Base-by-base conservation (phyloP, 2,113 vertebrate species). In the Motacilla tschutschensis region DNA sequence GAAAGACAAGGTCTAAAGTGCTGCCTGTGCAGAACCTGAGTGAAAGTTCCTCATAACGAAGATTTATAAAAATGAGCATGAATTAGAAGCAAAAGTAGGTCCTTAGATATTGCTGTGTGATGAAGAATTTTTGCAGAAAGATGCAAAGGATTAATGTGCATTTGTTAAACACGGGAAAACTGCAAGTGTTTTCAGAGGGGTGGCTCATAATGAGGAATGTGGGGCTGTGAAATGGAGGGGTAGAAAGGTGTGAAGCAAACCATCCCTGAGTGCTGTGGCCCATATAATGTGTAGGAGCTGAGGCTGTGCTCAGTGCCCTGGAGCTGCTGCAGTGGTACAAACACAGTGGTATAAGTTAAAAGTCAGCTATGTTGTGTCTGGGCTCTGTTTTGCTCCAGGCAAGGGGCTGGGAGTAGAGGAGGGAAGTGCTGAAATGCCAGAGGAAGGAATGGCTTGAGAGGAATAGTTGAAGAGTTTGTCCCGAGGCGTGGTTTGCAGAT, bases 401-500 rank as follows among this genome's bases (percentile, higher is more conserved):
- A 48, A 75, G 22, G 65, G 64, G 15, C 57, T 62, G 28, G 55
- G 24, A 40, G 36, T 67, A 47, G 40, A 9, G 17, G 26, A 44
- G 33, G 44, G 44, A 59, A 65, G 21, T 8, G 4, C 22, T 91
- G 46, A 62, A 64, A 57, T 83, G 40, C 51, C 40, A 25, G 18
- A 17, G 19, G 17, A 74, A 74, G 48, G 47, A 73, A 78, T 53
- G 66, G 41, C 31, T n/a, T n/a, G 41, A 54, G 60, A 54, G 33
- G 20, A 28, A 62, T 17, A 70, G 29, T 50, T 81, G 53, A 54
- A 46, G 46, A 69, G 55, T 46, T 88, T 64, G 55, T 62, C 74
- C n/a, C 0, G 0, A 71, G 71, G 70, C 3, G 2, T n/a, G 50
- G 22, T 79, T 74, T 87, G 53, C 46, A 75, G 87, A 66, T 0